Evolutionary conservation across 2,888 invertebrate genomes (phyloP), one percentile per base, ranked within the genome.

Genomic region (Bursaphelenchus okinawaensis): DNA sequence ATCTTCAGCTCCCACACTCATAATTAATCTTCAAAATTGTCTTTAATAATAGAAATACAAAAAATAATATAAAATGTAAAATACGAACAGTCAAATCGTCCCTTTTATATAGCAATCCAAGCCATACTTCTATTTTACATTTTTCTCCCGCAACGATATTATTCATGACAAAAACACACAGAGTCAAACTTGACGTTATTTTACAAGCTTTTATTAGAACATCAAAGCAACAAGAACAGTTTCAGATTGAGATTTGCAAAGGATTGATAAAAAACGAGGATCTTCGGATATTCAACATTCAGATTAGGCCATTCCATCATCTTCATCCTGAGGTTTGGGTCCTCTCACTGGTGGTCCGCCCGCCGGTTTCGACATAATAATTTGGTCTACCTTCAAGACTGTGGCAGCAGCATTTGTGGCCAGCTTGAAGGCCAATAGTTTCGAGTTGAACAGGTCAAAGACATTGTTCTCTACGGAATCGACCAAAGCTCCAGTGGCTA

Each of bases 341-440:
- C 70, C 78, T 29, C 79, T 69, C 31, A 84, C 82, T 68, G 86
- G 85, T 1, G 86, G 86, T 52, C 86, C 86, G 23, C 86, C 86
- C 22, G 86, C 86, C 68, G 83, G 84, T 71, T 86, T 86, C 16
- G 86, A 84, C 85, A 86, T 86, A 68, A 86, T 86, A 59, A 86
- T 86, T 83, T 86, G 85, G 71, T 86, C 86, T 31, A 86, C 85
- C 71, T 82, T 83, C 56, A 86, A 83, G 24, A 86, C 84, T 29
- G 86, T 86, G 68, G 83, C 79, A 12, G 95, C 93, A 0, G 93
- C 93, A 68, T 90, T 89, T 0, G 92, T 91, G 0, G 96, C 94
- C 85, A 96, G 93, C 84, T 94, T 93, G 62, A 99, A 85, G 3
- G 89, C 95, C 93, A 95, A 96, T 82, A 88, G 87, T 84, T 98